These are phyloP conservation scores for Trypoxylon attenuatum DNA, from an alignment of 2,888 invertebrate genomes.

Conservation along the genomic window DNA sequence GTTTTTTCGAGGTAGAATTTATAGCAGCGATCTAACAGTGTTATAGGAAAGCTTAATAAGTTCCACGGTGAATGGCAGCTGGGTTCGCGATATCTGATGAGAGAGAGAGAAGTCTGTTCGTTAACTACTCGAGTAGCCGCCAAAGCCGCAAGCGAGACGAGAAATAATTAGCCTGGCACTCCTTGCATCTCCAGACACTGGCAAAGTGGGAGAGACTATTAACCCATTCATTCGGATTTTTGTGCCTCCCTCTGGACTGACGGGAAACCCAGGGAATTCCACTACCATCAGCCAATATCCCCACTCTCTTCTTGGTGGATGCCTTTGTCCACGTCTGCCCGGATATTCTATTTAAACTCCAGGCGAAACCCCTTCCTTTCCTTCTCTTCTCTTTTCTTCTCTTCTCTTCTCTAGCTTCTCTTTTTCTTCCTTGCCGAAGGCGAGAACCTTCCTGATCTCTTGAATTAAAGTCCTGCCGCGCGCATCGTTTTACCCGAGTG, in stretches of 20 bases:
- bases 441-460: neutral
- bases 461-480: neutral
- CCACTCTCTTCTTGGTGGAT: slow-evolving; percentile 8
- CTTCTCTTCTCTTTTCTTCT: no score
- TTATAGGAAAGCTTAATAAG: no score
- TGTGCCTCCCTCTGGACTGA: neutral
- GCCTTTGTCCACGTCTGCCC: neutral
- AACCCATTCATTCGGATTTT: neutral
- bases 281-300: neutral
- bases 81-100: slow-evolving; percentile 56
- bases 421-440: no score
- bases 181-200: neutral
- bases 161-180: slow-evolving; percentile 58
- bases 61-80: no score
- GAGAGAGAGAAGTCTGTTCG: slow-evolving; percentile 14
- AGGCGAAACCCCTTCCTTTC: no score
- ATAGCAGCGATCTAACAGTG: no score
- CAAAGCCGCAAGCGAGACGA: slow-evolving; percentile 46
- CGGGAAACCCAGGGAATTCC: neutral
- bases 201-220: neutral
- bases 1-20: no score
- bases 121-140: slow-evolving; percentile 44
- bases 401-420: no score
- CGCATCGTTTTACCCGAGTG: neutral
- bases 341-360: neutral